Percentiles rank a stretch among this genome's conserved stretches.
Conservation (phyloP, 2,888 invertebrate genomes). For the Xanthorhoe spadicearia region DNA sequence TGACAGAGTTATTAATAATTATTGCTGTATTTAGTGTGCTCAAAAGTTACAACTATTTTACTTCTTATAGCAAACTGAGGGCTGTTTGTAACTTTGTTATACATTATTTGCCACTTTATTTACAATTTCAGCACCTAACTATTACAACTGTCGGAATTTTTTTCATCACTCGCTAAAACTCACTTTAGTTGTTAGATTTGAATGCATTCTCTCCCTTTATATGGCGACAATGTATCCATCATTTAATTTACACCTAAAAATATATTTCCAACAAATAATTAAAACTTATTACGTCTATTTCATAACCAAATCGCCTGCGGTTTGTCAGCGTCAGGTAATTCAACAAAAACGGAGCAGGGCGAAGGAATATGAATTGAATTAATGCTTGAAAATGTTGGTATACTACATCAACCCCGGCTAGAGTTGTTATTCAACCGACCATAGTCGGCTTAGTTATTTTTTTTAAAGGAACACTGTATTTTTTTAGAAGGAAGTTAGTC, state of each 20-base stretch:
- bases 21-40: too few species aligned
- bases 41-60: too few species aligned
- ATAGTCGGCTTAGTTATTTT: background rate
- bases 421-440: background rate
- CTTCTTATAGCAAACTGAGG: too few species aligned
- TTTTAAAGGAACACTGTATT: too few species aligned
- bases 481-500: too few species aligned
- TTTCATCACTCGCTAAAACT: too few species aligned
- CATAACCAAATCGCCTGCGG: conserved; percentile 34
- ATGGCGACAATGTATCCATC: background rate
- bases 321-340: conserved; percentile 44
- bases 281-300: conserved; percentile 16
- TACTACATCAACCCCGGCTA: conserved; percentile 25
- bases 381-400: conserved; percentile 39
- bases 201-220: background rate
- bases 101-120: background rate
- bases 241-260: background rate
- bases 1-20: too few species aligned
- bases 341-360: conserved; percentile 44
- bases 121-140: too few species aligned
- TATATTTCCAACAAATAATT: background rate
- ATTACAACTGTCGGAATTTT: too few species aligned
- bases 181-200: background rate
- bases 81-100: too few species aligned
- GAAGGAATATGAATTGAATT: conserved; percentile 43